phyloP scores from a whole-genome alignment of 2,888 invertebrate species.

The Ophioninae sp. region DNA sequence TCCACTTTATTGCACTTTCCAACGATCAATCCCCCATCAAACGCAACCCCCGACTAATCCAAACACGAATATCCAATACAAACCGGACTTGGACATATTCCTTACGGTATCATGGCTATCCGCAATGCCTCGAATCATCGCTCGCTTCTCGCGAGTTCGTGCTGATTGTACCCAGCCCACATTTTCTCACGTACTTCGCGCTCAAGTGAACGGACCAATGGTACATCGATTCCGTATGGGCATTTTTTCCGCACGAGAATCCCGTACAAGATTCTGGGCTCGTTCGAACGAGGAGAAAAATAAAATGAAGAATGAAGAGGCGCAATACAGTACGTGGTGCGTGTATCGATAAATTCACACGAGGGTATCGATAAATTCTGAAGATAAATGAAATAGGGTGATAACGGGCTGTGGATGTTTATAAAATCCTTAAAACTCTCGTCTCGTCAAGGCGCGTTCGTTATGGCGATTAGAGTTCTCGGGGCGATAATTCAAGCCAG shows the following conservation, averaged over 20 bases:
- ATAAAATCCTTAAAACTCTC: conserved; percentile 21
- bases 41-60: neutral
- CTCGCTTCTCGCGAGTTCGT: neutral
- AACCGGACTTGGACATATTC: neutral
- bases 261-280: conserved; percentile 2
- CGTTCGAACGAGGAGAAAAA: neutral
- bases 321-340: neutral
- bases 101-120: neutral
- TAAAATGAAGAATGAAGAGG: neutral
- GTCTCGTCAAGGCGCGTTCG: conserved; percentile 8
- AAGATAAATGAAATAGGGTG: conserved; percentile 20
- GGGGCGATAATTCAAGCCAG: conserved; percentile 21
- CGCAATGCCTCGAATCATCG: neutral
- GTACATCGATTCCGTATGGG: conserved; percentile 29
- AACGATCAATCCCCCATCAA: neutral
- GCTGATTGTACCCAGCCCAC: neutral
- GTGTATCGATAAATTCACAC: conserved; percentile 1
- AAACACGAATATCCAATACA: neutral
- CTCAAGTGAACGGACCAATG: conserved; percentile 27
- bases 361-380: conserved; percentile 39
- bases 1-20: neutral
- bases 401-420: conserved; percentile 38
- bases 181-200: conserved; percentile 33
- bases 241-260: conserved; percentile 21
- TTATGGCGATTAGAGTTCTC: conserved; percentile 2